Percentiles rank a stretch among this genome's conserved stretches.
phyloP scores from a whole-genome alignment of 2,888 invertebrate genomes.

The Synanthedon vespiformis region DNA sequence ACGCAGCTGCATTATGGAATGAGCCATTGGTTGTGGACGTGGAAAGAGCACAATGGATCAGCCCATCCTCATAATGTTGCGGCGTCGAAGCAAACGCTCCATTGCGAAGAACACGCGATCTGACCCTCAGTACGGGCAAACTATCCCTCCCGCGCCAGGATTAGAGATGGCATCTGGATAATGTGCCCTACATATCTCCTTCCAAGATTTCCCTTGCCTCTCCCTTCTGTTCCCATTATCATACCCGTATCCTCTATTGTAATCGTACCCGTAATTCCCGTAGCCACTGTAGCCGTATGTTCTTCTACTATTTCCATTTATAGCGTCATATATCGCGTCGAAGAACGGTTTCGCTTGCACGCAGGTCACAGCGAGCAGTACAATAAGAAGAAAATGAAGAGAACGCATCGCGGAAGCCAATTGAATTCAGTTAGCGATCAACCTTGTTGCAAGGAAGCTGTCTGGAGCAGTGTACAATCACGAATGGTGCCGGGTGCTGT shows the following conservation, averaged over 20 bases:
- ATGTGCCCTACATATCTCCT: slow-evolving; percentile 77
- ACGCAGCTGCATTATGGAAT: background rate
- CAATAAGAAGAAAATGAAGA: slow-evolving; percentile 21
- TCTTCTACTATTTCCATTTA: slow-evolving; percentile 48
- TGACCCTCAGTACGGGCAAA: slow-evolving; percentile 73
- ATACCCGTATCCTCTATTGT: slow-evolving; percentile 21
- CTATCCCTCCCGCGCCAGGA: slow-evolving; percentile 70
- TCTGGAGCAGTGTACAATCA: slow-evolving; percentile 44
- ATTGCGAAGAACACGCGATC: slow-evolving; percentile 69
- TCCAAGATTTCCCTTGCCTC: slow-evolving; percentile 69
- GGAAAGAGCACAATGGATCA: slow-evolving; percentile 21
- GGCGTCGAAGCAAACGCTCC: slow-evolving; percentile 61
- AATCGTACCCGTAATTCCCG: slow-evolving; percentile 30
- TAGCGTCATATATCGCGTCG: slow-evolving; percentile 58
- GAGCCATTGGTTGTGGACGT: slow-evolving; percentile 1
- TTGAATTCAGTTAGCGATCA: slow-evolving; percentile 62
- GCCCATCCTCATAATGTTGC: slow-evolving; percentile 66
- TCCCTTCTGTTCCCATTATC: slow-evolving; percentile 20
- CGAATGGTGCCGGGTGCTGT: slow-evolving; percentile 63
- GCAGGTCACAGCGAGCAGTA: slow-evolving; percentile 22
- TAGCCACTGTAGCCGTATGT: slow-evolving; percentile 46
- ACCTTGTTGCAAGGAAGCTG: slow-evolving; percentile 56
- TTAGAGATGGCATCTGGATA: slow-evolving; percentile 64
- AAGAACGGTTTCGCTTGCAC: slow-evolving; percentile 51
- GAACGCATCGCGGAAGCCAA: slow-evolving; percentile 60